Evolutionary conservation across 2,888 invertebrate species (phyloP).

Genomic region (Anodontia alba): DNA sequence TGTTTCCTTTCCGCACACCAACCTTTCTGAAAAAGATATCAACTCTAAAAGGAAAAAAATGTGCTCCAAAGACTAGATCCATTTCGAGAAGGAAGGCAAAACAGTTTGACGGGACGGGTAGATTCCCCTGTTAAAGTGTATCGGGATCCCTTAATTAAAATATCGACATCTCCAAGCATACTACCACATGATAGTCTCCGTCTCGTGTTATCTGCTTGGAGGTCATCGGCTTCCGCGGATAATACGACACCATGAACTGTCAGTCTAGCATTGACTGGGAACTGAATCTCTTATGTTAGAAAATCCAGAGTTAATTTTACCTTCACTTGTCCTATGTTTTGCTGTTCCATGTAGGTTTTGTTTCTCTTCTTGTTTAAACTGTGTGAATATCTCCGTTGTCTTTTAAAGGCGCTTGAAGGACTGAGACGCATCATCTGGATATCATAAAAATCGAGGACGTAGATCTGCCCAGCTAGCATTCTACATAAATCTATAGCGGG

Average conservation of each 20-base stretch:
- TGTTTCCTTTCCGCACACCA: too few species aligned
- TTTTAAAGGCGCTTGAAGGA: background rate
- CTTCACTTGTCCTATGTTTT: slow-evolving; percentile 4
- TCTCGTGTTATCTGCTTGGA: background rate
- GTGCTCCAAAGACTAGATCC: too few species aligned
- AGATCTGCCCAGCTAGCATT: too few species aligned
- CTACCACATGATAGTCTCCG: background rate
- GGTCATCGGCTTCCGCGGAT: background rate
- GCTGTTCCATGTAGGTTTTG: background rate
- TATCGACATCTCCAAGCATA: background rate
- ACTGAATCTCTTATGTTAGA: background rate
- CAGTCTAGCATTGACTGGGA: background rate
- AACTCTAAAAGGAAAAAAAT: too few species aligned
- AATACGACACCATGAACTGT: background rate
- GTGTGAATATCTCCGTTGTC: slow-evolving; percentile 3
- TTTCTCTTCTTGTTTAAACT: background rate
- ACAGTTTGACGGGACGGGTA: too few species aligned
- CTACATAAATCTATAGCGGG: too few species aligned
- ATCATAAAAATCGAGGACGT: background rate
- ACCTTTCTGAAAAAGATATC: too few species aligned
- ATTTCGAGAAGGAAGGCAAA: too few species aligned
- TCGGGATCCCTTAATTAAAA: too few species aligned
- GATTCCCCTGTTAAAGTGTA: too few species aligned
- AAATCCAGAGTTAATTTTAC: background rate
- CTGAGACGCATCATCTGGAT: background rate